These are phyloP conservation scores for Smittia aterrima DNA, from an alignment of 2,888 invertebrate species.

Conservation along the genomic window DNA sequence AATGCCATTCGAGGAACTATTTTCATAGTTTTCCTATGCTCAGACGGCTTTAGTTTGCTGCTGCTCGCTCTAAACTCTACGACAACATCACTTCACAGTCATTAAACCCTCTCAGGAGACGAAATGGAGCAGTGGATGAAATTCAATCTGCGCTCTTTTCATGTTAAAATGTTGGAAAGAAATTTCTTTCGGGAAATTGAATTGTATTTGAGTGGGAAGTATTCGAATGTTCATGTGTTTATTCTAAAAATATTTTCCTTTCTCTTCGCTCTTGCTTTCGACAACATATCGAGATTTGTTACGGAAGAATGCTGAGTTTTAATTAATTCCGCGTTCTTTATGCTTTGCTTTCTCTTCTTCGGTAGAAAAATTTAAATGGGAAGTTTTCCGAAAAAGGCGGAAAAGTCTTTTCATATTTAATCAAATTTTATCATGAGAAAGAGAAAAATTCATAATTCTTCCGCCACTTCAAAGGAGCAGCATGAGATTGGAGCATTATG, in stretches of 20 bases:
- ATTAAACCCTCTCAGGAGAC: neutral
- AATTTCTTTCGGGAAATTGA: neutral
- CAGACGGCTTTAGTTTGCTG: neutral
- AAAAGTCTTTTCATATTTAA: neutral
- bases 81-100: neutral
- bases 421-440: slow-evolving; percentile 4
- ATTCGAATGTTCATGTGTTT: neutral
- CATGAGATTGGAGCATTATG: neutral
- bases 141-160: neutral
- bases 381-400: neutral
- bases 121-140: neutral
- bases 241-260: slow-evolving; percentile 1
- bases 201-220: neutral
- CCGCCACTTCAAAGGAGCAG: neutral
- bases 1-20: neutral
- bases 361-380: neutral
- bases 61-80: neutral
- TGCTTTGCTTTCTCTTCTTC: neutral
- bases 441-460: neutral
- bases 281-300: neutral
- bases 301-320: slow-evolving; percentile 10
- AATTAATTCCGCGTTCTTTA: slow-evolving; percentile 33
- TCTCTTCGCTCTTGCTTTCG: neutral
- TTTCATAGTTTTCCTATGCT: neutral
- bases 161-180: slow-evolving; percentile 5